A percentile compares a stretch with the other conserved stretches of the same genome.
Conservation (phyloP, 2,113 vertebrate genomes). For the human region DNA sequence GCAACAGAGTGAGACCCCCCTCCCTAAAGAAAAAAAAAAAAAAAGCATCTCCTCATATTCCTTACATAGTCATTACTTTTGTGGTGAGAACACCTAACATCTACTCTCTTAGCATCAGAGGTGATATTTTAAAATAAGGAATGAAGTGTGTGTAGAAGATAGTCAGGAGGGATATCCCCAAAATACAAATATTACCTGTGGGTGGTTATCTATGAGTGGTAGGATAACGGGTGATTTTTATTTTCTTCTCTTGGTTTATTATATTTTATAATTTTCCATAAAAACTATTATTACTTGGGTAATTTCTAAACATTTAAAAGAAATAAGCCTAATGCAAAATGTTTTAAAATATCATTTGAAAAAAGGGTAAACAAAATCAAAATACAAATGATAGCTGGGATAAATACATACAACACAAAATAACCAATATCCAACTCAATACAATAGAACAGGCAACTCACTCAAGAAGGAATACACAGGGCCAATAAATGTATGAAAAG, state of each 20-base stretch:
- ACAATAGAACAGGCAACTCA: not conserved
- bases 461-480: not conserved
- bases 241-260: not conserved
- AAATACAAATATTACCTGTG: not conserved
- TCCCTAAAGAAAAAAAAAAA: not conserved
- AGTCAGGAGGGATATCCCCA: not conserved
- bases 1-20: too few species aligned
- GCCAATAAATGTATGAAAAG: not conserved
- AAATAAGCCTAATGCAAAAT: not conserved
- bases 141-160: not conserved
- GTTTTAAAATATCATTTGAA: not conserved
- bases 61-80: not conserved
- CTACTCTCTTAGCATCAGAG: not conserved
- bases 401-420: not conserved
- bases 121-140: not conserved
- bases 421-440: not conserved
- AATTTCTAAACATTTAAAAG: conserved; percentile 3
- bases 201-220: not conserved
- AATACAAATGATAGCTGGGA: not conserved
- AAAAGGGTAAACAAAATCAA: conserved; percentile 28
- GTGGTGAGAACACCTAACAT: not conserved
- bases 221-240: not conserved
- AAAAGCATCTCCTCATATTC: not conserved
- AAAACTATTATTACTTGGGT: not conserved
- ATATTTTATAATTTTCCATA: conserved; percentile 4